These are phyloP conservation scores for Drosophila orena DNA, from an alignment of 1,140 invertebrate species.

Conservation along the genomic window DNA sequence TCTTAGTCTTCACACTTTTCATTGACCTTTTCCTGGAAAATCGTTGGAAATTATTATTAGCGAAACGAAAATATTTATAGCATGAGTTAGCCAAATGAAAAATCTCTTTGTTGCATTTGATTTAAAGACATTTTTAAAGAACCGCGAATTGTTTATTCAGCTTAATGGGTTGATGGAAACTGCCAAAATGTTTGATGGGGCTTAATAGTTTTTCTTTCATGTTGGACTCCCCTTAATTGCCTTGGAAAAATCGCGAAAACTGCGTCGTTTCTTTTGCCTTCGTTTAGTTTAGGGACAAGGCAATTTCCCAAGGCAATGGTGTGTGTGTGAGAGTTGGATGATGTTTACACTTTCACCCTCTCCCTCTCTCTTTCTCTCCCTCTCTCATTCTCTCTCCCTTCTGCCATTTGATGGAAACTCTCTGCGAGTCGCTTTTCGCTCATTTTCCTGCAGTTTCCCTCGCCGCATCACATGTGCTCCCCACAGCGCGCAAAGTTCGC, in stretches of 20 bases:
- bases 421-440: not conserved
- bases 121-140: not conserved
- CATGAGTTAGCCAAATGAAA: not conserved
- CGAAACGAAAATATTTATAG: not conserved
- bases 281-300: slow-evolving; percentile 21
- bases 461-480: slow-evolving; percentile 23
- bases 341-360: slow-evolving; percentile 25
- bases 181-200: slow-evolving; percentile 1
- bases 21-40: not conserved
- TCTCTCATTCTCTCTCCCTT: not conserved
- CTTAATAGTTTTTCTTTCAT: slow-evolving; percentile 24
- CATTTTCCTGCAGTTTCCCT: not conserved
- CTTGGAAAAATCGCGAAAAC: slow-evolving; percentile 33
- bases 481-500: slow-evolving; percentile 23
- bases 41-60: not conserved
- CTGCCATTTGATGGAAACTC: not conserved
- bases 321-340: slow-evolving; percentile 1
- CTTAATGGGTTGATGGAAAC: slow-evolving; percentile 25
- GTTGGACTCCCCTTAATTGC: slow-evolving; percentile 17
- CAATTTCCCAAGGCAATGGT: slow-evolving; percentile 20
- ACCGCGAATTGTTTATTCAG: slow-evolving; percentile 13
- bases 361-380: not conserved
- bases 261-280: slow-evolving; percentile 40
- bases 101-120: not conserved
- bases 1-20: not conserved